Base-by-base conservation (phyloP, 2,888 invertebrate species). In the Protophormia terraenovae region DNA sequence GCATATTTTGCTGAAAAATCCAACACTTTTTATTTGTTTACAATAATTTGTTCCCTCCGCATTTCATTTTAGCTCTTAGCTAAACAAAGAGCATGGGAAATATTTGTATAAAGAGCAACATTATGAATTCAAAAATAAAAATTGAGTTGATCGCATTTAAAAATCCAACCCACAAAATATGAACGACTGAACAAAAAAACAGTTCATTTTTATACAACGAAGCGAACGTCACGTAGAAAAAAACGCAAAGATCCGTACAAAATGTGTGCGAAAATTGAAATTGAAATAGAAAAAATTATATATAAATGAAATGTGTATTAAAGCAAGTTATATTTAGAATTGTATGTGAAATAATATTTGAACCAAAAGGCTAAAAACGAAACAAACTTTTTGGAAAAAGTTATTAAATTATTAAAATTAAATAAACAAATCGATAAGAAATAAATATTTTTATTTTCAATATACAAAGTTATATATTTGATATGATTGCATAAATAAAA, bases 191-290 rank as follows among this genome's bases (percentile, higher is more conserved):
- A 75, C 12, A 29, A 24, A 41, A 77, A 83, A 86, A 50, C 87
- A 88, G 88, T 88, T 86, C 85, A 86, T 87, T 87, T 88, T 87
- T 85, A 79, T 83, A 83, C 85, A 80, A 86, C 87, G 83, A 84
- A 71, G 77, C 79, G 84, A 79, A 78, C 82, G 85, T 67, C 24
- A 86, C 84, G 73, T 53, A 29, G n/a, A 47, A 22, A 75, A 50
- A 47, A 22, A 41, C 32, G 45, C 16, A 27, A 29, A 71, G 14
- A 62, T 27, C 16, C 38, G 29, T 38, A 64, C 35, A 73, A 77
- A 66, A 82, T 81, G 76, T 81, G 50, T 73, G 78, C 60, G 41
- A 73, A 77, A n/a, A 67, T n/a, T 38, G 4, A 69, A 78, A 77
- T 66, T 58, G 66, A 77, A 81, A 84, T 80, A 82, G 77, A 81